Evolutionary conservation across 2,797 vertebrate genomes (phyloP), one percentile per base, ranked within the genome.

Genomic region (Dallia pectoralis): DNA sequence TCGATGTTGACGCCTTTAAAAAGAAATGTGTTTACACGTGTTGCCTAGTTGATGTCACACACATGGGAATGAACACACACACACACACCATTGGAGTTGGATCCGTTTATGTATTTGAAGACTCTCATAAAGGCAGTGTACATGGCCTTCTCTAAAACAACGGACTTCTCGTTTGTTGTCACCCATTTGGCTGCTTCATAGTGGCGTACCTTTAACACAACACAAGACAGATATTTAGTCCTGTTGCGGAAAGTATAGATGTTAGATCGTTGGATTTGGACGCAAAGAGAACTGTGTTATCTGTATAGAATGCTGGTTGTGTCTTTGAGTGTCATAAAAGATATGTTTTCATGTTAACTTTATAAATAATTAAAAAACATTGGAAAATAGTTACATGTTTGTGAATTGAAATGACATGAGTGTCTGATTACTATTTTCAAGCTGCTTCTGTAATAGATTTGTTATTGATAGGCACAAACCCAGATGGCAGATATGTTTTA

Each of bases 121-220:
- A 12, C 51, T 36, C 12, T 56, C 30, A 3, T 76, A 82, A 93
- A 93, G 4, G 82, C 72, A 11, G 0, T 70, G 3, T 79, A 2
- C 1, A 18, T 0, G 8, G 90, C 89, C 0, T 82, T 0, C 1
- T 91, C 92, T 83, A 86, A 85, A 25, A 85, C 19, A 7, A 5
- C 7, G 27, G 81, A 79, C 0, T 62, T 27, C 32, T 72, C 79
- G 0, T 83, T 32, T 1, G 90, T 90, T 4, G 89, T 80, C 69
- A 92, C 90, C 93, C 90, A 92, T 70, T 85, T 93, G 11, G 79
- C 79, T 19, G 87, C 25, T 0, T 79, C 69, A 36, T 94, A 94
- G 77, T 81, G 84, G 36, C 91, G 92, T 25, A 91, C 91, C 94
- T 94, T 78, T 29, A 56, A 49, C 19, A 81, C 0, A 75, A 25